Conservation (phyloP, 2,797 vertebrate genomes). For the Gastrophryne carolinensis region DNA sequence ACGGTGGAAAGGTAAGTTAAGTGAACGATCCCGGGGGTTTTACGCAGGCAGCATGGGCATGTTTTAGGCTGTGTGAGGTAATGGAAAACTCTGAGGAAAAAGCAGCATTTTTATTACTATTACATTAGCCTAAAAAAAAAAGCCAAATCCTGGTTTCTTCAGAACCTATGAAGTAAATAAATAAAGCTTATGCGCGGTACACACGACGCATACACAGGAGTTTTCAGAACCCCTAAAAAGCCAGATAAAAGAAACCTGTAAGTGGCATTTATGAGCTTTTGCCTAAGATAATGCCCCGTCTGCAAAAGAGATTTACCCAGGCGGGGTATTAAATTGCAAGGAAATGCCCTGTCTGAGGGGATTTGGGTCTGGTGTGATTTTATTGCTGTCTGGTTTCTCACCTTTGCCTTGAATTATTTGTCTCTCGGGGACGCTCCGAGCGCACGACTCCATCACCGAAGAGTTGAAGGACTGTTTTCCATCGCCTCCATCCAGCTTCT, state of each 20-base stretch:
- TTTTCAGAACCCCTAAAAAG: conserved; percentile 1
- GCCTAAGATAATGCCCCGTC: conserved; percentile 43
- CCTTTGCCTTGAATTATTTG: conserved; percentile 47
- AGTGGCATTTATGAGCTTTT: not conserved
- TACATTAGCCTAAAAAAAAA: too few species aligned
- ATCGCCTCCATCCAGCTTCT: conserved; percentile 36
- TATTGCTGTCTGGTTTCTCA: conserved; percentile 52
- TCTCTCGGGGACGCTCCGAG: conserved; percentile 21
- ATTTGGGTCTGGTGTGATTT: conserved; percentile 48
- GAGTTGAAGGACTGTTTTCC: conserved; percentile 36
- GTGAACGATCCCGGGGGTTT: too few species aligned
- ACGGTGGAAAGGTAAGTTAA: too few species aligned
- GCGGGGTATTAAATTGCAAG: conserved; percentile 43
- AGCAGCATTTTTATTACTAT: too few species aligned
- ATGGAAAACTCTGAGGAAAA: too few species aligned
- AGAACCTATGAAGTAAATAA: not conserved
- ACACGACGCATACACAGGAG: not conserved
- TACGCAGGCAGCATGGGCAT: too few species aligned
- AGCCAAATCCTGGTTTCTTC: too few species aligned
- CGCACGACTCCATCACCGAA: not conserved
- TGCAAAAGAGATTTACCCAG: conserved; percentile 48
- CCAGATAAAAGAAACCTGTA: conserved; percentile 8
- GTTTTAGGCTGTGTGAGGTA: too few species aligned
- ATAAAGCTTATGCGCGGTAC: not conserved
- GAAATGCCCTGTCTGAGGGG: conserved; percentile 50